Evolutionary conservation across 2,888 invertebrate genomes (phyloP), one percentile per base, ranked within the genome.

Genomic region (Agriopis aurantiaria): DNA sequence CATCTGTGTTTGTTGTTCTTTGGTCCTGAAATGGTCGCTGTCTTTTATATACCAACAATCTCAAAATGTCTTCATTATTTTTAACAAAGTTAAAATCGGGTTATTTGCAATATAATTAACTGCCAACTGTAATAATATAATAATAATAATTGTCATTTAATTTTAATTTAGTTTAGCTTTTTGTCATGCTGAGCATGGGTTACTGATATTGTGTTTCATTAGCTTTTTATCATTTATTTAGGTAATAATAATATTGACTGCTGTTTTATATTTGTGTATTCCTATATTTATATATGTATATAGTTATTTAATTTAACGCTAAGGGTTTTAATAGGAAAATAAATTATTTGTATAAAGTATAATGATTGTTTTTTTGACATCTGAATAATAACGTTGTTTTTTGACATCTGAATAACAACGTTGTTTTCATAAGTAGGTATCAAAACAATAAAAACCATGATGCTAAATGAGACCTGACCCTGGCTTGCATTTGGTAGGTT

Each of bases 261-360:
- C 60, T 56, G 52, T 12, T 46, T 57, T 57, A 46, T 52, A 49
- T 55, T 52, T 57, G 12, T 51, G 9, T 65, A 65, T 58, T 61
- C 17, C 41, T 43, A 67, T 66, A 67, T 72, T 58, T 73, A 66
- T 68, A 46, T 67, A 62, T 63, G 70, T 73, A 69, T 65, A 68
- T 77, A 62, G 72, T 70, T 65, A 73, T 71, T 71, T 72, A 65
- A 68, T 52, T 51, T 69, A 66, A 66, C 53, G 45, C 60, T 68
- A 71, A 79, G 76, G 79, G 77, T 33, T 75, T 72, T 78, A 74
- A 76, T 77, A 80, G 79, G 72, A 78, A 79, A 84, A 81, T 83
- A 82, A 83, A 84, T 82, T 81, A 81, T 82, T 83, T 73, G 75
- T 74, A 65, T 72, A 74, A 75, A 78, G 68, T 72, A 12, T 9